These are phyloP conservation scores for Ophraella communa DNA, from an alignment of 2,888 invertebrate genomes.

Conservation along the genomic window DNA sequence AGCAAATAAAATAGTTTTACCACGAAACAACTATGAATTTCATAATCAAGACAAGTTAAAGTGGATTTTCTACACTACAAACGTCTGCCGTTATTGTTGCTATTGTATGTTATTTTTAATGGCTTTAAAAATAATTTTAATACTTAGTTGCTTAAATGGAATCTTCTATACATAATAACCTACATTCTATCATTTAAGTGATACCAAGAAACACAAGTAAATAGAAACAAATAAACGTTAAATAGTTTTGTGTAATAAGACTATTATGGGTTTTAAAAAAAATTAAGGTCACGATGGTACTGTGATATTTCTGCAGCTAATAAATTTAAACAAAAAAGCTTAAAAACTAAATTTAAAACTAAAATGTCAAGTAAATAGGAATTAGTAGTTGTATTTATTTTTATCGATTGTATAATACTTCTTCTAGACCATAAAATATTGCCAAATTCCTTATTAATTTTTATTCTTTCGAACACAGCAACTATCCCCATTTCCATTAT, in stretches of 20 bases:
- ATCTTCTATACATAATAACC: neutral
- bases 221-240: neutral
- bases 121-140: neutral
- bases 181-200: neutral
- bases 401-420: too few species aligned
- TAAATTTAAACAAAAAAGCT: too few species aligned
- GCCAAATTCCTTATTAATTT: too few species aligned
- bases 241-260: neutral
- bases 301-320: too few species aligned
- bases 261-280: neutral
- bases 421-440: too few species aligned
- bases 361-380: too few species aligned
- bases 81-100: neutral
- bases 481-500: too few species aligned
- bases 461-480: too few species aligned
- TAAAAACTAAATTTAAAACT: too few species aligned
- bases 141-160: neutral
- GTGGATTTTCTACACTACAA: neutral
- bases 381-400: too few species aligned
- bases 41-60: slow-evolving; percentile 2
- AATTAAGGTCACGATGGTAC: neutral
- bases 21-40: neutral
- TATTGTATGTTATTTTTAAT: neutral
- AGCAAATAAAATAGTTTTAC: neutral
- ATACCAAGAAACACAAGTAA: neutral